Percentiles rank a stretch among this genome's conserved stretches.
These are phyloP conservation scores for Ptychoptera contaminata DNA, from an alignment of 2,888 invertebrate genomes.

Conservation along the genomic window DNA sequence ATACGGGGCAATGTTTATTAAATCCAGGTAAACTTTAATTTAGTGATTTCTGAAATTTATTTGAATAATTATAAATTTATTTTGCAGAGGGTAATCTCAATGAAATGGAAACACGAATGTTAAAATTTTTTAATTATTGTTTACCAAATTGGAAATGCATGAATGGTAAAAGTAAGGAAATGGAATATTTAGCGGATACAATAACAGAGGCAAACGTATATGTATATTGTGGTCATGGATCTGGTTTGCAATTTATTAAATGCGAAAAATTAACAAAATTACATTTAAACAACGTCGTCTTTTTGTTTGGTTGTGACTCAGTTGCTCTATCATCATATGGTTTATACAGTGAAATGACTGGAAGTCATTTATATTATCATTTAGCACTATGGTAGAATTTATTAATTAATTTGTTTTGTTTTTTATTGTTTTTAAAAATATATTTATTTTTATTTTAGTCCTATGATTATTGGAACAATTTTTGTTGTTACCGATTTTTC, in stretches of 20 bases:
- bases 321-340: conserved; percentile 29
- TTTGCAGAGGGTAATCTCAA: conserved; percentile 25
- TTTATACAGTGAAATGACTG: conserved; percentile 31
- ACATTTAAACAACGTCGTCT: conserved; percentile 37
- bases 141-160: conserved; percentile 31
- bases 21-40: conserved; percentile 20
- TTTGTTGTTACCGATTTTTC: conserved; percentile 36
- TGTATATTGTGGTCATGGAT: conserved; percentile 55
- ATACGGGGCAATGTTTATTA: conserved; percentile 20
- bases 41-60: no score
- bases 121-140: conserved; percentile 34
- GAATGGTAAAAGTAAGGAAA: conserved; percentile 22
- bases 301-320: conserved; percentile 52
- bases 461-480: conserved; percentile 35
- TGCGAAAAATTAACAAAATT: conserved; percentile 38
- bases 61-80: background rate
- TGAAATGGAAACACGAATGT: conserved; percentile 32
- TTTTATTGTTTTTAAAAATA: no score
- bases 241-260: conserved; percentile 42
- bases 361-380: conserved; percentile 33
- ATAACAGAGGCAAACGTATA: background rate
- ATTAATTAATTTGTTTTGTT: background rate
- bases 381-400: conserved; percentile 21
- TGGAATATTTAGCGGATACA: background rate
- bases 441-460: no score